Conservation (phyloP, 2,797 vertebrate species). For the Eleutherodactylus coqui region DNA sequence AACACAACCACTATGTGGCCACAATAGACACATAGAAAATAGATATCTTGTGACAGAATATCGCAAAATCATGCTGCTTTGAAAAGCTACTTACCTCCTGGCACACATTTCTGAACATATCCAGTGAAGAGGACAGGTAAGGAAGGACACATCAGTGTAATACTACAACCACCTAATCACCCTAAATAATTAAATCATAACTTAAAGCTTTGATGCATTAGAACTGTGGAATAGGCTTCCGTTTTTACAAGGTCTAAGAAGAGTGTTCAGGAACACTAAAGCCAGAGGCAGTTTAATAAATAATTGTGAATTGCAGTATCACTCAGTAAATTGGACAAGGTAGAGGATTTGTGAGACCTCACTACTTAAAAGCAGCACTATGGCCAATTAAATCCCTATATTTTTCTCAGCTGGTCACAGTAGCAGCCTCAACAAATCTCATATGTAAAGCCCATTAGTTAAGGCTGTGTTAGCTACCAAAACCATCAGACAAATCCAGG, state of each 20-base stretch:
- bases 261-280: neutral
- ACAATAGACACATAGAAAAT: no score
- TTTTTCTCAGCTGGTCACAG: conserved; percentile 18
- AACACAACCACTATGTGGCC: no score
- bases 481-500: neutral
- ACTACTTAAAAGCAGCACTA: conserved; percentile 10
- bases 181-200: neutral
- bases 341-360: conserved; percentile 23
- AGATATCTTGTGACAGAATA: no score
- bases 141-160: neutral
- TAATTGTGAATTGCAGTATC: conserved; percentile 19
- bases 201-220: neutral
- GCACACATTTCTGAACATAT: no score
- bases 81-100: no score
- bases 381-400: conserved; percentile 11
- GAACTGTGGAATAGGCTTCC: neutral
- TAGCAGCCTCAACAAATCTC: neutral
- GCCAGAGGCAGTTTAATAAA: neutral
- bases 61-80: no score
- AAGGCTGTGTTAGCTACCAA: neutral
- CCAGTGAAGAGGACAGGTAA: no score
- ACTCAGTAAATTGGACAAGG: conserved; percentile 19
- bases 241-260: neutral
- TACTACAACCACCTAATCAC: neutral
- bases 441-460: conserved; percentile 11